A percentile compares a stretch with the other conserved stretches of the same genome.
Evolutionary conservation across 2,113 vertebrate species (phyloP).

Genomic region (Barbus barbus): DNA sequence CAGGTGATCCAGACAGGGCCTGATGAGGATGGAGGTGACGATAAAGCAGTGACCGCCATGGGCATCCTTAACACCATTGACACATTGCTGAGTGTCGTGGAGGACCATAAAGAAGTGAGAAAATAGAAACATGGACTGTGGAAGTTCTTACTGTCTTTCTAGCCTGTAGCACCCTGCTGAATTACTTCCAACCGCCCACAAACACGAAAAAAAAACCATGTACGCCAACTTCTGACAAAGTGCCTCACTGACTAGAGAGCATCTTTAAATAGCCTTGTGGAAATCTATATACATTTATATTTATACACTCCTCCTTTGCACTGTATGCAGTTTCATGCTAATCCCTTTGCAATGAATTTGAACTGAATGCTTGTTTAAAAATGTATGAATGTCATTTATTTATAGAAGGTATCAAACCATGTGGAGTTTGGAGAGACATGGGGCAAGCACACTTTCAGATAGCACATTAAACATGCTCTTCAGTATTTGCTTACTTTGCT

Average conservation of each 20-base stretch:
- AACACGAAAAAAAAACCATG: conserved; percentile 44
- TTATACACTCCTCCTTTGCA: background rate
- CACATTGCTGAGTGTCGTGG: conserved; percentile 96
- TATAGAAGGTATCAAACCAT: background rate
- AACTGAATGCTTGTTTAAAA: background rate
- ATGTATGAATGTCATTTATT: conserved; percentile 14
- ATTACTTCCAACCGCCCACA: conserved; percentile 69
- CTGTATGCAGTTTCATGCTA: background rate
- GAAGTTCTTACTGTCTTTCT: background rate
- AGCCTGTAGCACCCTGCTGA: conserved; percentile 57
- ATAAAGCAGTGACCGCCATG: conserved; percentile 99
- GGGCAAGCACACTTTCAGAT: background rate
- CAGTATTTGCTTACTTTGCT: too few relatives aligned
- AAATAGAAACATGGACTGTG: background rate
- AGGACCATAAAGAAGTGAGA: conserved; percentile 97
- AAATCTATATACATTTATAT: conserved; percentile 45
- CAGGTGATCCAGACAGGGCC: conserved; percentile 98
- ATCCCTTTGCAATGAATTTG: background rate
- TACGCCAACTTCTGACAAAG: background rate
- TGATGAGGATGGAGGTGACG: conserved; percentile 97
- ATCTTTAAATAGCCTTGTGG: conserved; percentile 63
- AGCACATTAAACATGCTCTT: too few relatives aligned
- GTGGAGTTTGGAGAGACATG: background rate
- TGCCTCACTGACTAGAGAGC: background rate
- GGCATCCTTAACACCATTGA: conserved; percentile 99